Evolutionary conservation across 1,140 invertebrate species (phyloP).

Genomic region (Drosophila orosa): DNA sequence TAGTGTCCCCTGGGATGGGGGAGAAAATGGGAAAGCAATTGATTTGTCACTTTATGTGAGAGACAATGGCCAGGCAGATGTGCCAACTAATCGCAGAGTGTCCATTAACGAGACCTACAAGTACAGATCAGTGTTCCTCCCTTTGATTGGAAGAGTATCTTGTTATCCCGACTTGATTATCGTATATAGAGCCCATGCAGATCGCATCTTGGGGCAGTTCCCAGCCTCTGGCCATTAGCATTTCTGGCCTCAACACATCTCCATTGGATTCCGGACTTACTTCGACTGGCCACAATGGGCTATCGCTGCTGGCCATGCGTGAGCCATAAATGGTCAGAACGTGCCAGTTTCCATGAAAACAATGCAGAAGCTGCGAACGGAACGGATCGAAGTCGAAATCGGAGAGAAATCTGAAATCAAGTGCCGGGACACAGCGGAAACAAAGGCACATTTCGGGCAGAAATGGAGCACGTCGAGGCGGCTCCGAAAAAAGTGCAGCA

Average conservation of each 20-base stretch:
- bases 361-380: constrained; percentile 37
- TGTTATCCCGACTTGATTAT: neutral
- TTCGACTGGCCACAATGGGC: constrained; percentile 16
- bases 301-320: constrained; percentile 37
- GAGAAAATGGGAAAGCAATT: constrained; percentile 3
- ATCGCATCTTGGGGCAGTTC: neutral
- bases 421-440: constrained; percentile 27
- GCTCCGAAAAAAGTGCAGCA: constrained; percentile 16
- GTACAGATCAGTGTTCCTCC: neutral
- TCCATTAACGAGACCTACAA: neutral
- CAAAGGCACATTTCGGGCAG: constrained; percentile 25
- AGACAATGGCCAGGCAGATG: constrained; percentile 15
- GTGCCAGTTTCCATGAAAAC: constrained; percentile 36
- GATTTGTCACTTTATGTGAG: constrained; percentile 21
- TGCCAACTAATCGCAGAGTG: neutral
- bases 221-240: constrained; percentile 5
- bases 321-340: constrained; percentile 49
- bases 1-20: neutral
- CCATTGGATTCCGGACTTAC: neutral
- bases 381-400: constrained; percentile 36
- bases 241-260: constrained; percentile 15
- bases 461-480: constrained; percentile 43
- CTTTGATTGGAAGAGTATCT: neutral
- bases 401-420: constrained; percentile 40
- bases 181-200: neutral